Base-by-base conservation (phyloP, 30 jellyfish, hydroid and myxozoan species). In the Clytia hemisphaerica region DNA sequence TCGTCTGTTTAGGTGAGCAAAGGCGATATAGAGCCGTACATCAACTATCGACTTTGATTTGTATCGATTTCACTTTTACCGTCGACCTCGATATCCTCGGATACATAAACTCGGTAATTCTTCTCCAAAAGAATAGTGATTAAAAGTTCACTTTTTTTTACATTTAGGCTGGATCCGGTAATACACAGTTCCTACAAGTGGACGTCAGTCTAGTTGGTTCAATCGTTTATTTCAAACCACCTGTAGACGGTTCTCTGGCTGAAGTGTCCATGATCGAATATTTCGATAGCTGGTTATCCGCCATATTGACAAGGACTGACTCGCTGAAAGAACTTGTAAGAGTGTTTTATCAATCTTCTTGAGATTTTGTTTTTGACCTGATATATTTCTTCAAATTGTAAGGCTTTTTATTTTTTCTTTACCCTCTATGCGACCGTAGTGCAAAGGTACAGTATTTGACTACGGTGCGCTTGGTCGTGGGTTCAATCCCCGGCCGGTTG, bases 201-300 rank as follows among this genome's bases (percentile, higher is more conserved):
- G 70, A 57, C 30, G 32, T 7, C 16, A 37, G 75, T 27, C 76
- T 83, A 28, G 71, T 83, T 30, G 90, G 93, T 1, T 74, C 85
- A 16, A 77, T 61, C 46, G 65, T 83, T 46, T 73, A 80, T 1
- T 83, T 83, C 51, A 44, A 67, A 6, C 95, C 95, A 2, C 95
- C 95, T 15, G 34, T 83, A 58, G 65, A 22, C 44, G 42, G 63
- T 24, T 37, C 80, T 26, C 67, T 80, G 4, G 81, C 95, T 19
- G 69, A 79, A 1, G 45, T 45, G 14, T 67, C 90, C 4, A 54
- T 83, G 76, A 57, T 49, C 62, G 95, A 83, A 60, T 74, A 63
- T 49, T 63, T 83, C 16, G 85, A 71, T 6, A 72, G 47, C 12
- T 83, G 95, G 95, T 65, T 83, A 12, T 48, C 67, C 1, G 77